Percentiles rank a stretch among this genome's conserved stretches.
phyloP scores from a whole-genome alignment of 2,113 vertebrate genomes.

The Dipodomys stephensi region DNA sequence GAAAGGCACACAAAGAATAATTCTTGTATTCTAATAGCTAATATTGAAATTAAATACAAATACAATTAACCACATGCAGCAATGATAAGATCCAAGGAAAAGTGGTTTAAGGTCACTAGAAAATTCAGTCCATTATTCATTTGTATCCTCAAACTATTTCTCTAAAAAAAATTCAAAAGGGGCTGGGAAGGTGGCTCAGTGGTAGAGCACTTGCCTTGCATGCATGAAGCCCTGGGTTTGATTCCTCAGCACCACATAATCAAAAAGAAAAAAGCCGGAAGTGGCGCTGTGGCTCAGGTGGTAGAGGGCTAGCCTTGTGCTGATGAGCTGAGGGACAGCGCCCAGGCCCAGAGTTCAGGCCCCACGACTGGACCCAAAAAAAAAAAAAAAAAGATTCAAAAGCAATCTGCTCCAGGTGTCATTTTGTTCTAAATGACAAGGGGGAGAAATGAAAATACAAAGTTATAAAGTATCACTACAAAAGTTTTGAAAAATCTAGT shows the following conservation, averaged over 20 bases:
- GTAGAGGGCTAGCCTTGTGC: no score
- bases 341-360: no score
- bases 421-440: neutral
- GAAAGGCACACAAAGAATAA: neutral
- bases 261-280: no score
- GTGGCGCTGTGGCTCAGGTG: no score
- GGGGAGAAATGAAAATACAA: neutral
- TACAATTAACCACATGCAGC: conserved; percentile 3
- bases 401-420: neutral
- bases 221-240: no score
- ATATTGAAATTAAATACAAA: conserved; percentile 49
- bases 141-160: conserved; percentile 14
- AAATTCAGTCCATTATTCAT: neutral
- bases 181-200: no score
- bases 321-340: no score
- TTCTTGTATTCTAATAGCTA: neutral
- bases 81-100: neutral
- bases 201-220: no score
- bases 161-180: conserved; percentile 6
- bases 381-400: neutral
- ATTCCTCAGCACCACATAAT: no score
- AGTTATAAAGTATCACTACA: neutral
- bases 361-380: no score
- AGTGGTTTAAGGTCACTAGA: neutral
- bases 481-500: conserved; percentile 14